phyloP scores from a whole-genome alignment of 2,113 vertebrate species.

The Tenebrosternarchus preto region DNA sequence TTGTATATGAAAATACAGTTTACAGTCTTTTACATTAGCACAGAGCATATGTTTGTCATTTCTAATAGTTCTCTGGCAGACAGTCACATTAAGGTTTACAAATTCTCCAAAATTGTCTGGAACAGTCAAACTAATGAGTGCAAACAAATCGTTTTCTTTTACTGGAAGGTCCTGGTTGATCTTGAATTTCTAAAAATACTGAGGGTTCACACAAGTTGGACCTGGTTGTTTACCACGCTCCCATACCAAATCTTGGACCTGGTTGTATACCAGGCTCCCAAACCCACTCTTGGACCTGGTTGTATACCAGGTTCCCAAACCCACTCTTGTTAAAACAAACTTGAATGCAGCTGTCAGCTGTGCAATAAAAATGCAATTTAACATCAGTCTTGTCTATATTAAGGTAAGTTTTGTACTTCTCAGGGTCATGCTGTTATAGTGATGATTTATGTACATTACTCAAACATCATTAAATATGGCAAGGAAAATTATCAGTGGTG shows the following conservation, averaged over 20 bases:
- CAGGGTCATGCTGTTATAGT: too few relatives aligned
- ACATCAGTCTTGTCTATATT: too few relatives aligned
- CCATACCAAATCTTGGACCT: too few relatives aligned
- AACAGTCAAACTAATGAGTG: background rate
- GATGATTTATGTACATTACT: too few relatives aligned
- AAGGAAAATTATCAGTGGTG: too few relatives aligned
- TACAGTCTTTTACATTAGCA: too few relatives aligned
- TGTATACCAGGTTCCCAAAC: background rate
- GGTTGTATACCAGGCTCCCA: too few relatives aligned
- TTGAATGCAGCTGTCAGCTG: background rate
- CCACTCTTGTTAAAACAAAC: background rate
- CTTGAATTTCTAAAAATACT: conserved; percentile 24
- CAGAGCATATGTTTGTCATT: background rate
- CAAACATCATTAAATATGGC: too few relatives aligned
- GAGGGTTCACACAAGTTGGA: background rate
- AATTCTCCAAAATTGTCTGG: background rate
- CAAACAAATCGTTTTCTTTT: background rate
- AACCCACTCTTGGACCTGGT: too few relatives aligned
- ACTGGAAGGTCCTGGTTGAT: conserved; percentile 16
- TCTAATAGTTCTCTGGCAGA: background rate
- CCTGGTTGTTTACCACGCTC: too few relatives aligned
- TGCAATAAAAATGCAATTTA: background rate
- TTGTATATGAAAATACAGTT: background rate
- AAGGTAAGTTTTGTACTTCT: too few relatives aligned
- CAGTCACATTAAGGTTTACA: background rate